Base-by-base conservation (phyloP, 2,888 invertebrate genomes). In the Ormyrus pomaceus region DNA sequence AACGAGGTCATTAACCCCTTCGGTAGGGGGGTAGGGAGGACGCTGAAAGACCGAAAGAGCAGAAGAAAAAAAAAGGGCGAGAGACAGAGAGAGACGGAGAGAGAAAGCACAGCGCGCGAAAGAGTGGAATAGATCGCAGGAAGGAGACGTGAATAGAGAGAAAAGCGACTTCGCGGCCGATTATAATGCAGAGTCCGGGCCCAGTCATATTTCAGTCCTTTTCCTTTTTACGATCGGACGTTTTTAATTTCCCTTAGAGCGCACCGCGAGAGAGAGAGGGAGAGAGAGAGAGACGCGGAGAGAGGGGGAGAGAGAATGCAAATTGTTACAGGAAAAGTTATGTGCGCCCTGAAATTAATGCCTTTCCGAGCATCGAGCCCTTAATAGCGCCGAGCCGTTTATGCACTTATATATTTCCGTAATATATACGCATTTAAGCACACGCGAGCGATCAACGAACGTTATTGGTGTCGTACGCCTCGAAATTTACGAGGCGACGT, bases 171-270 rank as follows among this genome's bases (percentile, higher is more conserved):
- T 64, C 53, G 78, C 71, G 79, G 82, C 86, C 86, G 86, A 89
- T 90, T 90, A 88, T 87, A 86, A 90, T 90, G 89, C 90, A 86
- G 87, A 84, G 85, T 83, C 87, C 85, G 84, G 81, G 84, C 76
- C 80, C 76, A 83, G 82, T 84, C 84, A 87, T 89, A 90, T 86
- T 89, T 90, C 85, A 89, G 86, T 83, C 83, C 86, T 85, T 86
- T 86, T 87, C 83, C 85, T 86, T 86, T 90, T 90, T 89, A 89
- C 87, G 88, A 88, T 88, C 88, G 86, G 88, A 88, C 89, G 88
- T 89, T 90, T 90, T 90, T 89, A 89, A 90, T 90, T 90, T 90
- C 87, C 89, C 88, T 79, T 79, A 58, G 79, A 80, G 82, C 79
- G 71, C 75, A 56, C 59, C 76, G 68, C 13, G 61, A 70, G 65